Conservation (phyloP, 2,797 vertebrate genomes). For the Orestias chungarensis region DNA sequence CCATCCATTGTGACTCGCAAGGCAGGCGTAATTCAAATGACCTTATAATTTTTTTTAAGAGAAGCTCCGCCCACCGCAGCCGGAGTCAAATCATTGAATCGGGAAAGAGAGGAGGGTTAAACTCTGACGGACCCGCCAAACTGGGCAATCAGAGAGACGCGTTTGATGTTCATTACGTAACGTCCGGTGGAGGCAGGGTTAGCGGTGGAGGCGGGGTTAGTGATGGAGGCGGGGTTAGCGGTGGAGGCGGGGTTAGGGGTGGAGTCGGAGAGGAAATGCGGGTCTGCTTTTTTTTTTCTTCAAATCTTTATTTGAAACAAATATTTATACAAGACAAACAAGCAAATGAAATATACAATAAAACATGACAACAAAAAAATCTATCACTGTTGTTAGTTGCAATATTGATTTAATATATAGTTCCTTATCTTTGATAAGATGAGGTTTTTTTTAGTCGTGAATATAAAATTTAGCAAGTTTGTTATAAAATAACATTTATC, state of each 20-base stretch:
- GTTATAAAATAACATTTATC: too few species aligned
- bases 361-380: too few species aligned
- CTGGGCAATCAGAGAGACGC: conserved; percentile 53
- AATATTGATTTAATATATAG: too few species aligned
- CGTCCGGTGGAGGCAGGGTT: conserved; percentile 60
- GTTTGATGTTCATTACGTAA: conserved; percentile 13
- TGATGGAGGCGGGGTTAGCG: conserved; percentile 27
- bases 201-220: conserved; percentile 46
- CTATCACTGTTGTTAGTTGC: too few species aligned
- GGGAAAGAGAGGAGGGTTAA: too few species aligned
- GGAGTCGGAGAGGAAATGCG: conserved; percentile 69
- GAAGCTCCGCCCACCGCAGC: conserved; percentile 70
- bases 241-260: conserved; percentile 62
- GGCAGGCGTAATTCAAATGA: conserved; percentile 82
- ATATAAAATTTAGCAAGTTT: too few species aligned
- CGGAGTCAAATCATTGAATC: conserved; percentile 58
- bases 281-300: conserved; percentile 38
- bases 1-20: conserved; percentile 58
- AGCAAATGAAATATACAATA: too few species aligned
- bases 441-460: too few species aligned
- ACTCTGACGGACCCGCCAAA: conserved; percentile 36
- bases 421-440: too few species aligned
- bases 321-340: too few species aligned
- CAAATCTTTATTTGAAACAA: too few species aligned
- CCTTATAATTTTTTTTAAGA: conserved; percentile 85